Base-by-base conservation (phyloP, 92 coral and sea anemone genomes). In the Virgularia gustaviana region DNA sequence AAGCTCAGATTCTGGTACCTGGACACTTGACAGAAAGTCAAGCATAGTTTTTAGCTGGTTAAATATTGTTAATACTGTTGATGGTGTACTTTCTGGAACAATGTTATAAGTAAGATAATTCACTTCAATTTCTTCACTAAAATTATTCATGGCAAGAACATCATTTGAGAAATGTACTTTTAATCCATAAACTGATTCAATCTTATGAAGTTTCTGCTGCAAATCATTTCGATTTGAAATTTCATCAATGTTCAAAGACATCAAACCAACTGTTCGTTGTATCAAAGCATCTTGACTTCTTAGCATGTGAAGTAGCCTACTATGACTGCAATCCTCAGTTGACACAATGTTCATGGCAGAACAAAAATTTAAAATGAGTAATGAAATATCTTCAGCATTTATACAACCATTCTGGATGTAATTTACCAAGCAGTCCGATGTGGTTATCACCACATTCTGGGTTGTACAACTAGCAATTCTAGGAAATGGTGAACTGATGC, bases 121-220 rank as follows among this genome's bases (percentile, higher is more conserved):
- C 30, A 82, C 94, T 15, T 49, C 47, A 9, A 80, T 75, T 43
- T 73, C 76, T 71, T 85, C 95, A 16, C 96, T 88, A 75, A 45
- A 94, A 16, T 70, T 72, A 71, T 89, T 90, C 84, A 94, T 52
- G 31, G 96, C 96, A 24, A 94, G 70, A 10, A 87, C 63, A 51
- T 90, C 96, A 70, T 76, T 77, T 28, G 99, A 94, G 30, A 89
- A 58, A 36, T 76, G 51, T 45, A 78, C 79, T 55, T 52, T 57
- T 29, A 88, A 82, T 3, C 72, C 74, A 75, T 87, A 87, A 12
- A 35, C 49, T 1, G 71, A 9, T 64, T 85, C 88, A 27, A 83
- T 24, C 51, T 60, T 22, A 6, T 18, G 43, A 12, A 94, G 80
- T 11, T 77, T 65, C 29, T 20, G 65, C 49, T 78, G 52, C 62